A percentile compares a stretch with the other conserved stretches of the same genome.
These are phyloP conservation scores for Sipha flava DNA, from an alignment of 1,140 invertebrate species.

Conservation along the genomic window DNA sequence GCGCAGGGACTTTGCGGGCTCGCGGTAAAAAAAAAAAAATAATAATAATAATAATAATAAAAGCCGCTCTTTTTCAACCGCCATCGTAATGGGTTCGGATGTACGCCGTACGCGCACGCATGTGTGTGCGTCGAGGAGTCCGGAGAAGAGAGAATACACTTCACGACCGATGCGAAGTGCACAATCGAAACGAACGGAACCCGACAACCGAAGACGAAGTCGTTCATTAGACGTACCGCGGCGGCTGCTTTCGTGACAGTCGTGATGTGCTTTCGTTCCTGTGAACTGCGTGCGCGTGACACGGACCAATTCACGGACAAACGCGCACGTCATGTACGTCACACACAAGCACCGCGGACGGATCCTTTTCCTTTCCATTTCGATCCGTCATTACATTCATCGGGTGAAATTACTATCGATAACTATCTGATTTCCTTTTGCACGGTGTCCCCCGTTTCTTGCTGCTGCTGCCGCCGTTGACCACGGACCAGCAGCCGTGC, in stretches of 20 bases:
- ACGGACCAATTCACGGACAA: not conserved
- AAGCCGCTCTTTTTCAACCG: no score
- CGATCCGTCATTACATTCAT: not conserved
- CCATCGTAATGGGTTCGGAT: no score
- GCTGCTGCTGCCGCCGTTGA: no score
- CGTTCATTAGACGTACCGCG: not conserved
- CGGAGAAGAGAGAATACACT: not conserved
- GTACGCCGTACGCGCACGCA: no score
- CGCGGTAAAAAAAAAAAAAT: no score
- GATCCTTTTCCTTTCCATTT: not conserved
- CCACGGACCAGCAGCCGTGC: not conserved
- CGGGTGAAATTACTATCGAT: slow-evolving; percentile 12
- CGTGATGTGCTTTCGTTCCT: slow-evolving; percentile 11
- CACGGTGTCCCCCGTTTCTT: not conserved
- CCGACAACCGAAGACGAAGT: not conserved
- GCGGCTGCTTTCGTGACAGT: not conserved
- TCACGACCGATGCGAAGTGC: not conserved
- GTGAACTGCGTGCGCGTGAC: not conserved
- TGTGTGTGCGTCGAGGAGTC: no score
- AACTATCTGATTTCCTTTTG: not conserved
- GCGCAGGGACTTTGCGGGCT: no score
- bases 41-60: no score
- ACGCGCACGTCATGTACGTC: not conserved
- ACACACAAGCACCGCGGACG: not conserved
- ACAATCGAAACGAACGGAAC: not conserved